A percentile compares a stretch with the other conserved stretches of the same genome.
Evolutionary conservation across 1,140 invertebrate species (phyloP).

Genomic region (Holotrichia oblita): DNA sequence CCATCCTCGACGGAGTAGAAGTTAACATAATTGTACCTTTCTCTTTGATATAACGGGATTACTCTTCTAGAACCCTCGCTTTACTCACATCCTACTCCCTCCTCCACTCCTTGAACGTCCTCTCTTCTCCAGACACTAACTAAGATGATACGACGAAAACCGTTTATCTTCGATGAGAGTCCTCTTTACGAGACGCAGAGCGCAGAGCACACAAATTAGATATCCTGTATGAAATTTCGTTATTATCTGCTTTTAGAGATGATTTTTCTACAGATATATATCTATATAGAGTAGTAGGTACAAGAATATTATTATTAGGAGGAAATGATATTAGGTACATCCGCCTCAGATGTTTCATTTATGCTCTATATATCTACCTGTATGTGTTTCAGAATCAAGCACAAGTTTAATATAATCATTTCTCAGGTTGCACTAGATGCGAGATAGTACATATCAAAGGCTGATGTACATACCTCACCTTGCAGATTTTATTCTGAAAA

Average conservation of each 20-base stretch:
- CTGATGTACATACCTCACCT: not conserved
- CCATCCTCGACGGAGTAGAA: not conserved
- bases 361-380: no score
- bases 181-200: not conserved
- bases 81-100: no score
- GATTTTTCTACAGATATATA: not conserved
- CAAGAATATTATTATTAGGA: not conserved
- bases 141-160: not conserved
- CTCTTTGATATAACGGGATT: not conserved
- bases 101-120: not conserved
- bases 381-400: no score
- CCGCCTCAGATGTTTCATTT: no score
- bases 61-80: not conserved
- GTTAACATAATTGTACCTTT: slow-evolving; percentile 7
- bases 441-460: no score
- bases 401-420: no score
- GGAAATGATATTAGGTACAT: not conserved
- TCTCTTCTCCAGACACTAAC: slow-evolving; percentile 16
- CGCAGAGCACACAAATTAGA: not conserved
- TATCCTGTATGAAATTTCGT: slow-evolving; percentile 12
- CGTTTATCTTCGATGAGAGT: slow-evolving; percentile 1
- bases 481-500: not conserved
- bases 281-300: no score
- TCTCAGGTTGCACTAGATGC: no score
- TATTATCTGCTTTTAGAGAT: slow-evolving; percentile 5